Base-by-base conservation (phyloP, 92 coral and sea anemone genomes). In the Pocillopora meandrina region DNA sequence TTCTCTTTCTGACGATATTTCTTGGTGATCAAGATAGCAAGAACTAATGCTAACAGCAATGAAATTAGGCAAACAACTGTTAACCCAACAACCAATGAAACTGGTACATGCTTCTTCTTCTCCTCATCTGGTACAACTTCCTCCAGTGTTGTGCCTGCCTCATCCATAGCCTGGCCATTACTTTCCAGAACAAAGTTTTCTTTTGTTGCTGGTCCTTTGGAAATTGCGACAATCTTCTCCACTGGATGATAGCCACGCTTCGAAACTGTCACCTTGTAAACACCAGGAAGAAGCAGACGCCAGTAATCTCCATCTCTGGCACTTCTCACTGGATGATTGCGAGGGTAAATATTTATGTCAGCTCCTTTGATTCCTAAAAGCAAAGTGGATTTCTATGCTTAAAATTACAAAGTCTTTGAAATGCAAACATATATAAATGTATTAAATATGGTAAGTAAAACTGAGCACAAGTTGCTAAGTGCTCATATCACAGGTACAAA, bases 301-400 rank as follows among this genome's bases (percentile, higher is more conserved):
- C 99, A 97, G 90, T 90, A 97, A 84, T 97, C 99, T 2, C 99
- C 99, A 82, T 91, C 95, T 72, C 76, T 84, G 20, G 99, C 98
- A 55, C 95, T 87, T 26, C 66, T 75, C 18, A 97, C 84, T 2
- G 89, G 61, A 60, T 97, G 98, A 19, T 74, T 65, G 61, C 90
- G 90, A 13, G 79, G 82, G 12, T 61, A 74, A 7, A 97, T 80
- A 34, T 85, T 65, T 77, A 97, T 95, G 26, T 82, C 74, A 26
- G 98, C 99, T 67, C 76, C 94, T 42, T 75, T 57, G 65, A 93
- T 90, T 74, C 90, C 92, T 90, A 35, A 52, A 42, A 42, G 52
- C 52, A 42, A 42, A 42, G 8, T 42, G 52, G 52, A 42, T 42
- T 42, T 42, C 52, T 7, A 42, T 42, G 4, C 52, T 42, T 42